These are phyloP conservation scores for Bombus polaris DNA, from an alignment of 1,140 invertebrate genomes.

Conservation along the genomic window DNA sequence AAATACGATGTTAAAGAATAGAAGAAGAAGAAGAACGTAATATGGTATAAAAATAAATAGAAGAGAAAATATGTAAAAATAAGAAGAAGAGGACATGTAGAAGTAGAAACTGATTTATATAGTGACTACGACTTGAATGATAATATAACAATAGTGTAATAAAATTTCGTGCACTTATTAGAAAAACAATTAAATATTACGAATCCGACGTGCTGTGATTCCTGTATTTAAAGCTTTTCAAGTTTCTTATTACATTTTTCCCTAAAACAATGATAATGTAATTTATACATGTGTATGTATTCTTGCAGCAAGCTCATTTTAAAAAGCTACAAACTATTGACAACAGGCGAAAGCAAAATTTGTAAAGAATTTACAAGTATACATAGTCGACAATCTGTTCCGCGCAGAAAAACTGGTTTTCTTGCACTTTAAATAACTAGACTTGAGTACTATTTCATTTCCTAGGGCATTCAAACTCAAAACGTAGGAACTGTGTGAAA, in stretches of 20 bases:
- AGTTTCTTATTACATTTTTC: neutral
- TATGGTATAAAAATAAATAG: neutral
- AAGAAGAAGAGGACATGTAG: neutral
- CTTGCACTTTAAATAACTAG: neutral
- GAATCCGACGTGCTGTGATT: no score
- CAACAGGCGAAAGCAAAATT: neutral
- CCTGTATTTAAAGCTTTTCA: neutral
- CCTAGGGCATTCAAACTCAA: neutral
- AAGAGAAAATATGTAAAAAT: neutral
- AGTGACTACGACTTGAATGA: no score
- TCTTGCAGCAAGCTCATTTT: neutral
- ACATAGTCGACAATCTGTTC: constrained; percentile 2
- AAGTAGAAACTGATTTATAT: no score
- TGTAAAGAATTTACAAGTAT: neutral
- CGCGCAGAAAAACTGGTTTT: constrained; percentile 38
- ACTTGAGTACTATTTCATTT: neutral
- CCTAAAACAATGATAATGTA: neutral
- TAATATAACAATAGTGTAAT: no score
- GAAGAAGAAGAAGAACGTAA: no score
- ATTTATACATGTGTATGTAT: neutral
- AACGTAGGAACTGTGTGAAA: neutral
- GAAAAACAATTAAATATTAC: no score
- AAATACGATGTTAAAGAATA: no score
- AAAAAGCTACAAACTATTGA: neutral
- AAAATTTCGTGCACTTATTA: neutral